Evolutionary conservation across 2,113 vertebrate species (phyloP), one percentile per base, ranked within the genome.

Genomic region (Pyxicephalus adspersus): DNA sequence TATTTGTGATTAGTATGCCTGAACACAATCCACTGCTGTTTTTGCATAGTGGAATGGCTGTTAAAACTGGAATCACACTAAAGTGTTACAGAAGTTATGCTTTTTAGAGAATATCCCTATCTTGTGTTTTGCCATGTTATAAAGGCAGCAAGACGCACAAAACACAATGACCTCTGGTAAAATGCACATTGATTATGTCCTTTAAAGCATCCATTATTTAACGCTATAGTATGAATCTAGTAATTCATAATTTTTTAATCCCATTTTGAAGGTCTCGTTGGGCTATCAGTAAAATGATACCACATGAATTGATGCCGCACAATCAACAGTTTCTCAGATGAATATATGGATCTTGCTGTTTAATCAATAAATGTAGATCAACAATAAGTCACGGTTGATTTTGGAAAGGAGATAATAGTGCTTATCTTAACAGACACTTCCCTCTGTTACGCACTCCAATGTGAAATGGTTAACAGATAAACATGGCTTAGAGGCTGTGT

Each of bases 251-350:
- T 26, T 63, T 26, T 34, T 18, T 34, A 34, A 20, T 54, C 58
- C 74, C 60, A 29, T 76, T 76, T 63, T 61, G 74, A 76, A 50
- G 58, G 58, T 76, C 23, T 50, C 38, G 19, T 26, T 76, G 45
- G 23, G 29, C 34, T 50, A 38, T 8, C 6, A 6, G 38, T 25
- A 1, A 63, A 38, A 11, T 25, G 1, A 51, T 28, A 45, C 11
- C 38, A 45, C 11, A 45, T 8, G 15, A 8, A 45, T 9, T 2
- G 4, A 13, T 64, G 15, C 55, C 74, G 28, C 19, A n/a, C 17
- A 8, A 45, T 20, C 51, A 13, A 13, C 28, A 73, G 8, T 72
- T 29, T 4, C 23, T 26, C 17, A 55, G 52, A 26, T 31, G 22
- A 57, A 57, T 31, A 73, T 22, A 29, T 54, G 54, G 71, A 74